Conservation (phyloP, 2,797 vertebrate species). For the Leptodactylus fallax region DNA sequence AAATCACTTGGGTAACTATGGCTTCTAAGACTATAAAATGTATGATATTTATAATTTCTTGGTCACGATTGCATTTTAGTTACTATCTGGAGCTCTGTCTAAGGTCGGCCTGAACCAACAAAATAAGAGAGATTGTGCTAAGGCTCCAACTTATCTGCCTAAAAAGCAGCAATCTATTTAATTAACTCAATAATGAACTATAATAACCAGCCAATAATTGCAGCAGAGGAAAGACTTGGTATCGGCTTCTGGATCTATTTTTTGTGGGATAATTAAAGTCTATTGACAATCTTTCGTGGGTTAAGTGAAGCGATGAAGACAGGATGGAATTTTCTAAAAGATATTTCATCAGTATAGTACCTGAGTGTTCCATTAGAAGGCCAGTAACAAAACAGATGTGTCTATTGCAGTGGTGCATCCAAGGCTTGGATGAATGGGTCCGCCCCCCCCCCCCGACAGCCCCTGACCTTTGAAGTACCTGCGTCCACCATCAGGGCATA, state of each 20-base stretch:
- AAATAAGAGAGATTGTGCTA: background rate
- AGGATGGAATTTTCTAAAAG: background rate
- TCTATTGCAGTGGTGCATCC: no score
- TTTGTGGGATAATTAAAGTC: background rate
- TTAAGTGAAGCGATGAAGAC: conserved; percentile 13
- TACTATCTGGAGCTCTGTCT: no score
- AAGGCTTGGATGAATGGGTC: no score
- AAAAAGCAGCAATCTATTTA: background rate
- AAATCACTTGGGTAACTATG: no score
- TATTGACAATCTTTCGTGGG: conserved; percentile 7
- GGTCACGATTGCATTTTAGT: no score
- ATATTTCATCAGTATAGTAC: background rate
- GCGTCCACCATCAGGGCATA: no score
- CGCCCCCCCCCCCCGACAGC: no score
- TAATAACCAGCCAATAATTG: background rate
- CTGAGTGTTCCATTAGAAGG: background rate
- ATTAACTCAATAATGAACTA: background rate
- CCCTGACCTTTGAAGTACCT: no score
- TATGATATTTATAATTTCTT: no score
- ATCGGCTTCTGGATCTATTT: background rate
- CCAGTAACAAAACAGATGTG: background rate
- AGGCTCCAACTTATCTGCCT: background rate
- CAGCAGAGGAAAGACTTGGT: background rate
- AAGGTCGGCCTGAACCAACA: background rate
- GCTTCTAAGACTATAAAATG: no score